Evolutionary conservation across 2,113 vertebrate species (phyloP), one percentile per base, ranked within the genome.

Genomic region (Corydoras maculifer): DNA sequence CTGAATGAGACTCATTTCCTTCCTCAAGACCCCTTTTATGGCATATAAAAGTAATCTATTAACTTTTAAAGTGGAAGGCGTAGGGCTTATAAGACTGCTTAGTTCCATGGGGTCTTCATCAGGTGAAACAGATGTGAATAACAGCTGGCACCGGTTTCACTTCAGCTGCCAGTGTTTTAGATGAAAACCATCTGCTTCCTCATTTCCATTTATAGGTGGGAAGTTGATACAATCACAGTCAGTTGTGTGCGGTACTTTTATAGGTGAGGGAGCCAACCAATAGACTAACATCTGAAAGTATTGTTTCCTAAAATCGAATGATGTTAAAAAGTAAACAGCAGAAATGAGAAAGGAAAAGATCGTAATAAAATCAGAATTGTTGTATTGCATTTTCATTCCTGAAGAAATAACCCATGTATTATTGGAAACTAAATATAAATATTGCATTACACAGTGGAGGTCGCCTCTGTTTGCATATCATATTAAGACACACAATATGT

Each of bases 81-180:
- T 68, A 43, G 25, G 32, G 54, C 65, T 49, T 55, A 74, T 74
- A 73, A 68, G 67, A 64, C 57, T 54, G 58, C 50, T 58, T 67
- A 58, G 13, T 55, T 62, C 59, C 72, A 32, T 3, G 58, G 15
- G 65, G 72, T 50, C 72, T 51, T 66, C 50, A 43, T 66, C 63
- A 62, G 58, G 58, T 53, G 65, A 68, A 68, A 49, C 72, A 74
- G 72, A 74, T 74, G 65, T 74, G 65, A 48, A 31, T 48, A 62
- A 68, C 72, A 74, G 72, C 72, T 74, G 72, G 72, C 14, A 13
- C 12, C 5, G 43, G 64, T 12, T 8, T 12, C 9, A 9, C 31
- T 68, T 13, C 65, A 49, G 65, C 72, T 74, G 65, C 50, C 66
- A 48, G 51, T 54, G 31, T 57, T 62, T 43, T 5, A 50, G 30